Evolutionary conservation across 2,888 invertebrate species (phyloP).

Genomic region (Trisateles emortualis): DNA sequence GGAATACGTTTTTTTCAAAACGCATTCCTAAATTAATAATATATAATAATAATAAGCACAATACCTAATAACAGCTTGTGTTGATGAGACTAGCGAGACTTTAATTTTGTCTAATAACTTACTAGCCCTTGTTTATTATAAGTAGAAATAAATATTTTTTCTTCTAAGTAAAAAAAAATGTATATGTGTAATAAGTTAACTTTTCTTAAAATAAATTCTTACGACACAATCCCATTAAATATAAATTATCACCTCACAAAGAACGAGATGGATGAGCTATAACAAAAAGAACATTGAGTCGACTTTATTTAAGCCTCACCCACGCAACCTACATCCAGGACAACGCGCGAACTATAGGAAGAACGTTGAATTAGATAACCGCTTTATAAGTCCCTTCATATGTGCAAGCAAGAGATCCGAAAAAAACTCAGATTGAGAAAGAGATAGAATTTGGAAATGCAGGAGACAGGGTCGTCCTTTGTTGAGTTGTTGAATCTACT

Average conservation of each 20-base stretch:
- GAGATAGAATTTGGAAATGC: neutral
- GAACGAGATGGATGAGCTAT: slow-evolving; percentile 3
- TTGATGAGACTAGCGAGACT: too few relatives aligned
- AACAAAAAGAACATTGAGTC: neutral
- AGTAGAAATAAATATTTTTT: too few relatives aligned
- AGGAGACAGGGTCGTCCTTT: neutral
- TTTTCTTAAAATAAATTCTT: neutral
- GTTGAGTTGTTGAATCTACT: neutral
- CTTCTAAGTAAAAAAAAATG: too few relatives aligned
- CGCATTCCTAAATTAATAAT: too few relatives aligned
- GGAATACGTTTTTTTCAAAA: too few relatives aligned
- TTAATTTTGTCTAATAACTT: too few relatives aligned
- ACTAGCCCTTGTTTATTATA: too few relatives aligned
- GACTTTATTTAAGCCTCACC: neutral
- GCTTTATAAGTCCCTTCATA: neutral
- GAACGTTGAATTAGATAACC: neutral
- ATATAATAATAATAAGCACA: too few relatives aligned
- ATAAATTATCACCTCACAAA: neutral
- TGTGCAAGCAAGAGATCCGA: neutral
- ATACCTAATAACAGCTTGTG: too few relatives aligned
- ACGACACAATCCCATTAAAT: slow-evolving; percentile 3
- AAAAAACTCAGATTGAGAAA: neutral
- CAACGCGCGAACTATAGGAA: neutral
- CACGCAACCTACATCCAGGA: neutral
- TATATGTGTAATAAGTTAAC: too few relatives aligned